Conservation (phyloP, 2,797 vertebrate genomes). For the Chromobotia macracanthus region DNA sequence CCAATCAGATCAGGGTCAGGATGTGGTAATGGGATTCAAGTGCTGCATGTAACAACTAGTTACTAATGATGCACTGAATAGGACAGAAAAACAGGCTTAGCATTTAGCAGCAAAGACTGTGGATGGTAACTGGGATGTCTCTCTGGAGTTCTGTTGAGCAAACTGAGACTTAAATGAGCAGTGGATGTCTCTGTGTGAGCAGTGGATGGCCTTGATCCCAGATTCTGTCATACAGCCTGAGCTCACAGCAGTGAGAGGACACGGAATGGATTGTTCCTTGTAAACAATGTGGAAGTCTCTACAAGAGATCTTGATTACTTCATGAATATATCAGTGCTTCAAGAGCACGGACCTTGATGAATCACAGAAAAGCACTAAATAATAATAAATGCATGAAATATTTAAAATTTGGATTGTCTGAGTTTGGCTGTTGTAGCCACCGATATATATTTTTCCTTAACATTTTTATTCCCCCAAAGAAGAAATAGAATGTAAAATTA, state of each 20-base stretch:
- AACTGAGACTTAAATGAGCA: conserved; percentile 3
- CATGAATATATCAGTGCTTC: conserved; percentile 17
- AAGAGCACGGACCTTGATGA: background rate
- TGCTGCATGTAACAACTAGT: conserved; percentile 13
- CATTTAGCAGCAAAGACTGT: conserved; percentile 38
- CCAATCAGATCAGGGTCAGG: background rate
- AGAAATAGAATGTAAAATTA: background rate
- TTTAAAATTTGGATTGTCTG: background rate
- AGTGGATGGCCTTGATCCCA: conserved; percentile 26
- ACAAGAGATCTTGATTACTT: conserved; percentile 14
- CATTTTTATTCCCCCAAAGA: background rate
- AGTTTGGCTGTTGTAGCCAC: background rate
- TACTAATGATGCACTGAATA: conserved; percentile 39
- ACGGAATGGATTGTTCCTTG: conserved; percentile 18
- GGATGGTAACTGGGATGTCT: conserved; percentile 39
- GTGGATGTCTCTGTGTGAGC: conserved; percentile 9
- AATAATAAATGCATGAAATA: background rate
- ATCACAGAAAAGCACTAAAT: conserved; percentile 7
- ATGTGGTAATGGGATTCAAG: conserved; percentile 15
- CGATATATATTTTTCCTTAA: background rate
- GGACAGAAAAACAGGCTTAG: conserved; percentile 26
- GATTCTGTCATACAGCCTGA: conserved; percentile 28
- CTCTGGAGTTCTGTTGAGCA: conserved; percentile 40
- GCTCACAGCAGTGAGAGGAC: conserved; percentile 35
- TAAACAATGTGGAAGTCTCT: conserved; percentile 16